Percentiles rank a stretch among this genome's conserved stretches.
Evolutionary conservation across 2,888 invertebrate genomes (phyloP).

Genomic region (Amphipyra tragopoginis): DNA sequence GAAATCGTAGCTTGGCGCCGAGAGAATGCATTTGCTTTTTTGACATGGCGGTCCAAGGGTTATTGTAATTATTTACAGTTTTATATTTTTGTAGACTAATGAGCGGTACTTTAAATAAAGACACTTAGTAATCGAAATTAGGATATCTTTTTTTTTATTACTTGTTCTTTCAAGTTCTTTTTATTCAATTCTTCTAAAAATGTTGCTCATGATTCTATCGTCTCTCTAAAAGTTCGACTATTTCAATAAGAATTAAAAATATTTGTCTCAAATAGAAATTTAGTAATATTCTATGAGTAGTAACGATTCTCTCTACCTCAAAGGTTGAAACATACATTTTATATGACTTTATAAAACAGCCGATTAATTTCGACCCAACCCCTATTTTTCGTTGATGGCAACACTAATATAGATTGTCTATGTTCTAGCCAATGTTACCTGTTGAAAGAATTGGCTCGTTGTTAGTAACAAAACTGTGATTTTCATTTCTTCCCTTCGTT

Average conservation of each 20-base stretch:
- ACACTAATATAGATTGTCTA: conserved; percentile 68
- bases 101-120: conserved; percentile 32
- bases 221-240: conserved; percentile 20
- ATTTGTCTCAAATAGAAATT: conserved; percentile 23
- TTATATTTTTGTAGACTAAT: conserved; percentile 8
- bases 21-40: no score
- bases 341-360: conserved; percentile 32
- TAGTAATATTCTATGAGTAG: conserved; percentile 3
- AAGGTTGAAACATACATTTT: conserved; percentile 18
- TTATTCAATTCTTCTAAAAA: not conserved
- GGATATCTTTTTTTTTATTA: conserved; percentile 11
- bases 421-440: conserved; percentile 62
- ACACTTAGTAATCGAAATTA: conserved; percentile 16
- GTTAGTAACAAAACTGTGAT: conserved; percentile 72
- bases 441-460: conserved; percentile 47
- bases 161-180: no score
- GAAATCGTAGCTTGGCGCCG: no score
- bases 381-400: conserved; percentile 65
- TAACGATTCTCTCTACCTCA: conserved; percentile 14
- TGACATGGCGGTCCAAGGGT: no score
- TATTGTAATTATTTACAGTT: no score
- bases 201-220: conserved; percentile 21
- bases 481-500: conserved; percentile 68
- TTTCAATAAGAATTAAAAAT: conserved; percentile 6
- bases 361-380: conserved; percentile 40